Evolutionary conservation across 2,888 invertebrate species (phyloP), one percentile per base, ranked within the genome.

Genomic region (Didymodactylos carnosus): DNA sequence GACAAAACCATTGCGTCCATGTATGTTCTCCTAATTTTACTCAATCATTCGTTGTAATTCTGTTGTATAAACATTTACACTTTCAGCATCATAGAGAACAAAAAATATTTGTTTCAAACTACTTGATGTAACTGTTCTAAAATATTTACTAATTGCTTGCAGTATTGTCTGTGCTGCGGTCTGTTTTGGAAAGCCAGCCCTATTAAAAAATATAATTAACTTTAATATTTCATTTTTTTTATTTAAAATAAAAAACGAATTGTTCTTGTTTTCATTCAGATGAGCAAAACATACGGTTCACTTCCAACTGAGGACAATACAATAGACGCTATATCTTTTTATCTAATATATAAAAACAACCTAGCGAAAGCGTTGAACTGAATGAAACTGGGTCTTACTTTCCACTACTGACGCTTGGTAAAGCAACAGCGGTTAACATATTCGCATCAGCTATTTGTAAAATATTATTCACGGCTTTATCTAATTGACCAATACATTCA

Each of bases 141-240:
- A 86, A 78, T 85, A 85, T 77, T 82, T 82, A 77, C 83, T 82
- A 77, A 86, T 85, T 62, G 85, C 80, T 74, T 82, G 81, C 74
- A 86, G 79, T 76, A 86, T 85, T 75, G 83, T 84, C 79, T 85
- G 84, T 35, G 86, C 85, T 76, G 86, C 85, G 71, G 84, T 82
- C 78, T 85, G 85, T 79, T 86, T 86, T 0, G 85, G 85, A 77
- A 85, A 85, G 25, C 85, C 85, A 77, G 83, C 84, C 77, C 85
- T 85, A 80, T n/a, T n/a, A n/a, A n/a, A n/a, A n/a, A n/a, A n/a
- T n/a, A n/a, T n/a, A n/a, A n/a, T n/a, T n/a, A n/a, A n/a, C n/a
- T n/a, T n/a, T n/a, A n/a, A n/a, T n/a, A n/a, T n/a, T n/a, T n/a
- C n/a, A n/a, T n/a, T n/a, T n/a, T n/a, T n/a, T n/a, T n/a, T n/a